Conservation (phyloP, 1,140 invertebrate species). For the Eupristina koningsbergeri region DNA sequence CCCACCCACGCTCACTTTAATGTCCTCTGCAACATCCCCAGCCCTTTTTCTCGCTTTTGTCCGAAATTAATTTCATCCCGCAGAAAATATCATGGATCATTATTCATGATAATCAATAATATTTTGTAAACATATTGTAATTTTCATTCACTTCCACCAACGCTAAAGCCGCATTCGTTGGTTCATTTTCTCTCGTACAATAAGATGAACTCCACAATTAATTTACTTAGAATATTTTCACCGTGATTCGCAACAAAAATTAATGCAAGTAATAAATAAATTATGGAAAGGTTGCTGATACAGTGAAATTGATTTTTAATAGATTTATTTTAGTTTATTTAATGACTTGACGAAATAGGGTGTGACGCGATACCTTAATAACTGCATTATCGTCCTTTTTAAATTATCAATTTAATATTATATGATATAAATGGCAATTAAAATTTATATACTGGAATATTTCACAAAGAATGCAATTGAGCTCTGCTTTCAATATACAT, state of each 20-base stretch:
- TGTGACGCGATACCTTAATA: too few species aligned
- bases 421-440: neutral
- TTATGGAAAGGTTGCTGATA: too few species aligned
- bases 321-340: too few species aligned
- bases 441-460: too few species aligned
- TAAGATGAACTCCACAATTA: neutral
- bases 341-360: too few species aligned
- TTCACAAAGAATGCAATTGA: too few species aligned
- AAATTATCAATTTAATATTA: neutral
- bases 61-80: slow-evolving; percentile 35
- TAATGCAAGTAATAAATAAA: too few species aligned
- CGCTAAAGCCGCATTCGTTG: neutral
- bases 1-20: neutral
- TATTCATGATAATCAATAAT: neutral
- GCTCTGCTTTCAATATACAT: too few species aligned
- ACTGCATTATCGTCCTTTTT: neutral
- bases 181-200: neutral
- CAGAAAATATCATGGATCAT: slow-evolving; percentile 27
- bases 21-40: neutral
- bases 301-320: too few species aligned
- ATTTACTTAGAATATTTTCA: too few species aligned
- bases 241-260: too few species aligned
- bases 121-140: neutral
- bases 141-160: neutral
- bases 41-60: neutral